These are phyloP conservation scores for Maconellicoccus hirsutus DNA, from an alignment of 1,140 invertebrate species.

Conservation along the genomic window DNA sequence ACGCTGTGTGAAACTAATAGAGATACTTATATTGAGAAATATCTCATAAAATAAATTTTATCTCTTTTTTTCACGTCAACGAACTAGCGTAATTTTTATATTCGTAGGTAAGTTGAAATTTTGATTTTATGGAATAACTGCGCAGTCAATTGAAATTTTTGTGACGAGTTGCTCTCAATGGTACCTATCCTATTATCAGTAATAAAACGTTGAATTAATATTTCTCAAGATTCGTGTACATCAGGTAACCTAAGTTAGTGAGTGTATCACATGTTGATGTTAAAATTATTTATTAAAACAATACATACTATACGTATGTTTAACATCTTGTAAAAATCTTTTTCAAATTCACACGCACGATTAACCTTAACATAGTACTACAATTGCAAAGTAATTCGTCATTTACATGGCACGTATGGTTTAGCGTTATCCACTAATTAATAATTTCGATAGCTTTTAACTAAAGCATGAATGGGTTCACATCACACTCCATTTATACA, in stretches of 20 bases:
- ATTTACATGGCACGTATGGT: not conserved
- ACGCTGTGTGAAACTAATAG: too few relatives aligned
- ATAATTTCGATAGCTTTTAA: constrained; percentile 21
- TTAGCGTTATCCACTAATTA: not conserved
- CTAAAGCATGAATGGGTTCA: constrained; percentile 12
- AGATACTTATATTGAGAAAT: too few relatives aligned
- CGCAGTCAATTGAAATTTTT: too few relatives aligned
- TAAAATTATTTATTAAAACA: not conserved
- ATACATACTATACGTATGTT: not conserved
- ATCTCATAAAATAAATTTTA: not conserved
- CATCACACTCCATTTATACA: constrained; percentile 2
- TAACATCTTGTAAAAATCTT: not conserved
- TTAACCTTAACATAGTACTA: not conserved
- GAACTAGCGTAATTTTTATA: not conserved
- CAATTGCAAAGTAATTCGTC: not conserved
- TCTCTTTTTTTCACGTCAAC: not conserved
- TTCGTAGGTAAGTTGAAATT: too few relatives aligned
- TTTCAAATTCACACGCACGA: not conserved
- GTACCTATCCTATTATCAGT: too few relatives aligned
- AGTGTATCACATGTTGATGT: too few relatives aligned
- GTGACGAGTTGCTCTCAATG: too few relatives aligned
- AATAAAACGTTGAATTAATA: too few relatives aligned
- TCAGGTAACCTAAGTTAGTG: too few relatives aligned
- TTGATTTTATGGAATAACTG: too few relatives aligned
- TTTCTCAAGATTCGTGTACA: too few relatives aligned